Evolutionary conservation across 2,113 vertebrate species (phyloP).

Genomic region (Lagopus muta): DNA sequence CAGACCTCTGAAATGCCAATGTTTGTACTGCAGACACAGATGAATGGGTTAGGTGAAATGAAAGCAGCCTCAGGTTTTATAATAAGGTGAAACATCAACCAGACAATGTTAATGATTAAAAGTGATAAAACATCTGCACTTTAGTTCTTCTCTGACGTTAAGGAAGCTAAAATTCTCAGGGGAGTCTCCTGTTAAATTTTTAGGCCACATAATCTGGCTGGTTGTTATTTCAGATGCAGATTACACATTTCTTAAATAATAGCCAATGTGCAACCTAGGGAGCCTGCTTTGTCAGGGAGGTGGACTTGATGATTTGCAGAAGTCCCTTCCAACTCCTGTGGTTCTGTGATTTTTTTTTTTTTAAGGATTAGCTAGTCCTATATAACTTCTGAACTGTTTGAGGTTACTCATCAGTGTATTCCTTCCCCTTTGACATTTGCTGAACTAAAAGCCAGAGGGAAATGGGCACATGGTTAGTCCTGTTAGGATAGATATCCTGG

Average conservation of each 20-base stretch:
- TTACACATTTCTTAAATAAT: background rate
- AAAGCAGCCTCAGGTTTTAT: background rate
- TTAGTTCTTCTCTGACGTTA: background rate
- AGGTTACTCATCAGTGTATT: rapidly evolving
- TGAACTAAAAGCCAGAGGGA: background rate
- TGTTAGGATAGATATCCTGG: background rate
- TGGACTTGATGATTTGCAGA: too few relatives aligned
- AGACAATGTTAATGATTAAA: background rate
- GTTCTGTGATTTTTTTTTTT: too few relatives aligned
- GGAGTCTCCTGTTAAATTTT: background rate
- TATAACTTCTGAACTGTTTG: background rate
- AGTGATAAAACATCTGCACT: background rate
- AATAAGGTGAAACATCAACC: background rate
- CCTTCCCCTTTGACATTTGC: background rate
- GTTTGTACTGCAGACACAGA: background rate
- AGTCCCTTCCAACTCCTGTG: too few relatives aligned
- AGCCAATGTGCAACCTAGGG: background rate
- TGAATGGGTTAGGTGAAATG: background rate
- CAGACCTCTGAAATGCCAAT: background rate
- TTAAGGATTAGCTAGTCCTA: background rate
- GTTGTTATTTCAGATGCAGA: background rate
- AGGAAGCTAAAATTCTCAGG: background rate
- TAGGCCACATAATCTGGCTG: rapidly evolving
- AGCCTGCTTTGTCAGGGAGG: too few relatives aligned
- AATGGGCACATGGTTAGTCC: background rate